Conservation (phyloP, 2,888 invertebrate species). For the Corbicula japonica region DNA sequence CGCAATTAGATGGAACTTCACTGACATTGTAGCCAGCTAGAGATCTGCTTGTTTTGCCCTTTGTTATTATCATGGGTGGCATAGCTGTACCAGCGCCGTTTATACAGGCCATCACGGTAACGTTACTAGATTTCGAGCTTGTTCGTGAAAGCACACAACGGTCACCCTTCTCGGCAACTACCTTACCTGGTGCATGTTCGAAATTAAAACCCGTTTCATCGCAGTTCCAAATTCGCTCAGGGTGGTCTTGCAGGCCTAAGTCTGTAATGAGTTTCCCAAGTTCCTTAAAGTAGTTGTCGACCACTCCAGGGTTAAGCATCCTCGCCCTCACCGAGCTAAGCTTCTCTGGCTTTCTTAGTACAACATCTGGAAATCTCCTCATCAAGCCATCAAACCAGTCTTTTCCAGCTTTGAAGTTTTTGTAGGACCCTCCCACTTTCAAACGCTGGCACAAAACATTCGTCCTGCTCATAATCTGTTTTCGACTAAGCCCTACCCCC, state of each 20-base stretch:
- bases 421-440: not conserved
- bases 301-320: constrained; percentile 18
- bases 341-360: constrained; percentile 13
- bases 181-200: constrained; percentile 13
- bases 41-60: constrained; percentile 57
- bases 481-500: constrained; percentile 6
- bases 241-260: not conserved
- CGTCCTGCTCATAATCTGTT: not conserved
- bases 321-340: constrained; percentile 2
- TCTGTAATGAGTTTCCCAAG: constrained; percentile 13
- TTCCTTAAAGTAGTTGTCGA: constrained; percentile 21
- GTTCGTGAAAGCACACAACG: constrained; percentile 6
- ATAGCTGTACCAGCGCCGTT: constrained; percentile 58
- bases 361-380: not conserved
- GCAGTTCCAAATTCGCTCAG: constrained; percentile 2
- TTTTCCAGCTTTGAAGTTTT: constrained; percentile 14
- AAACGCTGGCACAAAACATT: not conserved
- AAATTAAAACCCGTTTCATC: constrained; percentile 26
- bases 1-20: constrained; percentile 48
- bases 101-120: constrained; percentile 49
- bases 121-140: not conserved
- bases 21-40: constrained; percentile 49
- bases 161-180: constrained; percentile 6
- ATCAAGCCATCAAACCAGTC: constrained; percentile 19
- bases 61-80: constrained; percentile 59